Evolutionary conservation across 1,140 invertebrate species (phyloP).

Genomic region (Acromyrmex charruanus): DNA sequence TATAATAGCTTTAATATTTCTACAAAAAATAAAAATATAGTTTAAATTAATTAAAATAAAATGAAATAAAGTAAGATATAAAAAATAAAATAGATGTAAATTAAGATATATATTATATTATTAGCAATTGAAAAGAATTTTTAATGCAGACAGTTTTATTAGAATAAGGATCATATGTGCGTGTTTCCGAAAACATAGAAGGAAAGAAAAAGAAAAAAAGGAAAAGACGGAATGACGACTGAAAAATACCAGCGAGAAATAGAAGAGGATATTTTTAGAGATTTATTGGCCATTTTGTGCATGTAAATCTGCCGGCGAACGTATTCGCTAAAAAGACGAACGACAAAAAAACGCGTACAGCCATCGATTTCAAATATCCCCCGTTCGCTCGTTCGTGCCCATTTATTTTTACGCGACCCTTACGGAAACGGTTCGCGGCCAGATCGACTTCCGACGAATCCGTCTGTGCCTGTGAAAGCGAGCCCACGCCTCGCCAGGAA

Average conservation of each 20-base stretch:
- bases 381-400: background rate
- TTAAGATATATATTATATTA: background rate
- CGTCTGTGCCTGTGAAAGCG: conserved; percentile 27
- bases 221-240: conserved; percentile 47
- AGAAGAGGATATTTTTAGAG: conserved; percentile 71
- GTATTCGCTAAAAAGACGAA: conserved; percentile 63
- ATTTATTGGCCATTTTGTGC: conserved; percentile 74
- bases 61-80: background rate
- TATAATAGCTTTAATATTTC: background rate
- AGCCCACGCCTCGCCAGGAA: conserved; percentile 2
- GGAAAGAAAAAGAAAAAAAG: conserved; percentile 9
- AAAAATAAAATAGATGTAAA: too few species aligned
- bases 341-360: conserved; percentile 33
- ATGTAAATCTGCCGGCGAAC: conserved; percentile 69
- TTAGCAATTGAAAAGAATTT: conserved; percentile 35
- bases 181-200: conserved; percentile 32
- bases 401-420: conserved; percentile 63
- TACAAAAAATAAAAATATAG: background rate
- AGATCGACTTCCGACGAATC: conserved; percentile 57
- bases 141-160: conserved; percentile 40
- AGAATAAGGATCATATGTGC: background rate
- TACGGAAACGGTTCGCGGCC: conserved; percentile 49
- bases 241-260: conserved; percentile 66
- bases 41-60: conserved; percentile 20
- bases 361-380: conserved; percentile 70